phyloP scores from a whole-genome alignment of 2,888 invertebrate genomes.

The Leptopilina drosophilae region DNA sequence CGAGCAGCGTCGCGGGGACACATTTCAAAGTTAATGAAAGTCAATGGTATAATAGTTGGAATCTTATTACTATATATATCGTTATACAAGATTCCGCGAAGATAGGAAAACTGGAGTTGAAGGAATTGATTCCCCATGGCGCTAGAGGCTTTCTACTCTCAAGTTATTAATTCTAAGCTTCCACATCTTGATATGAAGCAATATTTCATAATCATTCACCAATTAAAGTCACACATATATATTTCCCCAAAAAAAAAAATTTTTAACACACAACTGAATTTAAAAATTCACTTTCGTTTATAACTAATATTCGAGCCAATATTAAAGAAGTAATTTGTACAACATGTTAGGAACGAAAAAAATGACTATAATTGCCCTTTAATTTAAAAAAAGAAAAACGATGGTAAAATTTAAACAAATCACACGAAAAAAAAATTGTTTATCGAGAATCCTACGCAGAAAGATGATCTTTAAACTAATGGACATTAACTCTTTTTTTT shows the following conservation, averaged over 20 bases:
- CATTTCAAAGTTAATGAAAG: conserved; percentile 23
- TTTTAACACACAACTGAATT: no score
- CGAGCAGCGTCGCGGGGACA: not conserved
- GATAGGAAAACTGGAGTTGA: conserved; percentile 2
- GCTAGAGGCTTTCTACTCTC: not conserved
- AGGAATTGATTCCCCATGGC: conserved; percentile 20
- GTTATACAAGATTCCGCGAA: conserved; percentile 14
- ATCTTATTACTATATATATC: conserved; percentile 2
- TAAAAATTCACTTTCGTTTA: no score
- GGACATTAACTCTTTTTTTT: conserved; percentile 10
- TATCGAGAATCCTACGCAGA: conserved; percentile 16
- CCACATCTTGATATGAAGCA: not conserved
- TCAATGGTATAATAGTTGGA: not conserved
- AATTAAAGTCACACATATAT: no score
- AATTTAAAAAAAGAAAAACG: not conserved
- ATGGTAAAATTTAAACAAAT: not conserved
- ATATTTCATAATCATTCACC: not conserved
- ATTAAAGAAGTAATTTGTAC: no score
- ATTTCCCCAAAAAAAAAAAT: no score
- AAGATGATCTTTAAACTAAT: not conserved
- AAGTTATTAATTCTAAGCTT: not conserved
- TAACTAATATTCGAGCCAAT: no score
- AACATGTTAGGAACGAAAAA: no score
- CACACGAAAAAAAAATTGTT: conserved; percentile 5
- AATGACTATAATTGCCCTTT: no score